Evolutionary conservation across 2,888 invertebrate species (phyloP).

Genomic region (Helobdella robusta): DNA sequence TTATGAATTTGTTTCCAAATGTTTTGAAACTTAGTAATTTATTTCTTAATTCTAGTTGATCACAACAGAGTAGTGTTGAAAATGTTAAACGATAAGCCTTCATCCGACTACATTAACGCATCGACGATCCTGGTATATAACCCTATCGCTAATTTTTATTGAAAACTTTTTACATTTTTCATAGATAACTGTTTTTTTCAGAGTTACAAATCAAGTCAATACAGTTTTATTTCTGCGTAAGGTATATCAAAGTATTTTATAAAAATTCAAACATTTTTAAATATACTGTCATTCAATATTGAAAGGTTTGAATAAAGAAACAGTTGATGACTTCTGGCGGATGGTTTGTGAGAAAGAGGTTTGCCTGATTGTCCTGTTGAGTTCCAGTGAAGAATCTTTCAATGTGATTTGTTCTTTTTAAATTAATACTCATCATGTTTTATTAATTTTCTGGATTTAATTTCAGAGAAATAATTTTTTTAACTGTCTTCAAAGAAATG

Average conservation of each 20-base stretch:
- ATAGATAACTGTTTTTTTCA: no score
- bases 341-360: constrained; percentile 96
- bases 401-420: constrained; percentile 55
- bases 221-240: constrained; percentile 17
- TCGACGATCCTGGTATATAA: constrained; percentile 48
- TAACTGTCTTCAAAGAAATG: no score
- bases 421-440: constrained; percentile 18
- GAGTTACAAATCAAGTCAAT: background rate
- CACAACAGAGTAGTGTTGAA: constrained; percentile 44
- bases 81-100: constrained; percentile 38
- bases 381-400: constrained; percentile 84
- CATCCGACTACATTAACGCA: constrained; percentile 48
- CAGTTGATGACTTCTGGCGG: constrained; percentile 88
- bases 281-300: no score
- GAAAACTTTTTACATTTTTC: no score
- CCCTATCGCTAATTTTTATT: background rate
- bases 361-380: constrained; percentile 90
- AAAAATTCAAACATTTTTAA: no score
- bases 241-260: background rate
- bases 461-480: no score
- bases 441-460: no score
- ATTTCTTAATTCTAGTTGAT: constrained; percentile 40
- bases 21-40: background rate
- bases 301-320: constrained; percentile 50
- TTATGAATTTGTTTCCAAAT: background rate